Base-by-base conservation (phyloP, 2,113 vertebrate genomes). In the Dicentrarchus labrax region DNA sequence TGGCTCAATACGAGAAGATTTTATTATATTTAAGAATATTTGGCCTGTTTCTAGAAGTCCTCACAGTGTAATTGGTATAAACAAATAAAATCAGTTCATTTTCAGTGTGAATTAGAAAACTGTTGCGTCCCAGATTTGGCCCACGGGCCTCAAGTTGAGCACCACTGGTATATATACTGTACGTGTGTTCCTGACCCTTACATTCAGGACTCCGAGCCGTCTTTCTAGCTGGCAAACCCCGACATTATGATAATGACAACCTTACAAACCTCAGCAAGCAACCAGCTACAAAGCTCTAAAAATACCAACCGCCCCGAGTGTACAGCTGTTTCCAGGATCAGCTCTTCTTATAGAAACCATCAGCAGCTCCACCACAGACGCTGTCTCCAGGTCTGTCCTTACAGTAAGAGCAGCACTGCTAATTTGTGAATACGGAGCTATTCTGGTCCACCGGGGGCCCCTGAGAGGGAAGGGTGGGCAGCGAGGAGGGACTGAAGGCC, bases 211-310 rank as follows among this genome's bases (percentile, higher is more conserved):
- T 76, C 62, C 0, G 68, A 50, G 43, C 13, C 13, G 47, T 56
- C 61, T 64, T 54, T 39, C 64, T 13, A 21, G 16, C 71, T 24
- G 78, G 41, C 17, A 3, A 88, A 93, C 62, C 92, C 91, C 65
- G 1, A 16, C 89, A 92, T 92, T 92, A 94, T 57, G 43, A 80
- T 92, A 94, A 93, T 93, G 75, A 93, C 85, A 92, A 76, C 88
- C 66, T 85, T 80, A 12, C 4, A 60, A 84, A 82, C 72, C 84
- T 78, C 89, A 50, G 69, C 61, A 11, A 30, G 65, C 77, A 54
- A 8, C 48, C 5, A 45, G 78, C 86, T 88, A 70, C 82, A 75
- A 39, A 67, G 84, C 75, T 89, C 91, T 82, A 90, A 87, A 94
- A 90, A 93, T 93, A 94, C 80, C 2, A 1, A 4, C 30, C 3